Evolutionary conservation across 2,113 vertebrate genomes (phyloP).

Genomic region (Hippocampus abdominalis): DNA sequence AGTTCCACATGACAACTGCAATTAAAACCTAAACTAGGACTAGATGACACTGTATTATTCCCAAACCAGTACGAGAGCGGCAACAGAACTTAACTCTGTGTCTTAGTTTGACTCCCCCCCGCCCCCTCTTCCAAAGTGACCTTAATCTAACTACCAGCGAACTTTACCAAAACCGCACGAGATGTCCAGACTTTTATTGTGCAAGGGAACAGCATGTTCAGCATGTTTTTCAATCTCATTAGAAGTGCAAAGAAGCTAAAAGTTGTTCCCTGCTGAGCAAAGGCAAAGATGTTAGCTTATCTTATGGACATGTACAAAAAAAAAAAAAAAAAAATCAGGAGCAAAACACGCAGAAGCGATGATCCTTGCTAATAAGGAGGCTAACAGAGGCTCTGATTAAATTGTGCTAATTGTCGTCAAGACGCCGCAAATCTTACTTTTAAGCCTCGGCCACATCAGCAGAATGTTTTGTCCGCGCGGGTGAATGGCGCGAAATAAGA

Average conservation of each 20-base stretch:
- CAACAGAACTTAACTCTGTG: too few relatives aligned
- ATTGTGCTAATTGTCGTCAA: conserved; percentile 29
- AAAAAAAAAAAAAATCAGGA: conserved; percentile 31
- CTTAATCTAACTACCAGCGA: too few relatives aligned
- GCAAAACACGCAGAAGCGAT: conserved; percentile 45
- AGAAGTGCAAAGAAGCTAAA: neutral
- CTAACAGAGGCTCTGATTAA: conserved; percentile 11
- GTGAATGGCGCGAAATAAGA: conserved; percentile 50
- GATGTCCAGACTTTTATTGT: neutral
- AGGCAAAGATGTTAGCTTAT: conserved; percentile 54
- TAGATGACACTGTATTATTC: too few relatives aligned
- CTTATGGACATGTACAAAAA: conserved; percentile 40
- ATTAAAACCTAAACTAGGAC: too few relatives aligned
- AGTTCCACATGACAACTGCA: too few relatives aligned
- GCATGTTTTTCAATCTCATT: conserved; percentile 3
- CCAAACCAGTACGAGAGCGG: too few relatives aligned
- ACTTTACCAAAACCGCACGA: too few relatives aligned
- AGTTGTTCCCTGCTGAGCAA: conserved; percentile 32
- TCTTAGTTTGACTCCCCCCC: too few relatives aligned
- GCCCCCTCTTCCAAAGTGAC: too few relatives aligned
- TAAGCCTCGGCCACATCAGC: conserved; percentile 41
- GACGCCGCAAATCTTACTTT: conserved; percentile 53
- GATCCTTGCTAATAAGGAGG: conserved; percentile 49
- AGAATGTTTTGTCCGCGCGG: conserved; percentile 40
- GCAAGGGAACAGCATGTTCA: neutral